Evolutionary conservation across 1,140 invertebrate species (phyloP), one percentile per base, ranked within the genome.

Genomic region (Pogonomyrmex barbatus): DNA sequence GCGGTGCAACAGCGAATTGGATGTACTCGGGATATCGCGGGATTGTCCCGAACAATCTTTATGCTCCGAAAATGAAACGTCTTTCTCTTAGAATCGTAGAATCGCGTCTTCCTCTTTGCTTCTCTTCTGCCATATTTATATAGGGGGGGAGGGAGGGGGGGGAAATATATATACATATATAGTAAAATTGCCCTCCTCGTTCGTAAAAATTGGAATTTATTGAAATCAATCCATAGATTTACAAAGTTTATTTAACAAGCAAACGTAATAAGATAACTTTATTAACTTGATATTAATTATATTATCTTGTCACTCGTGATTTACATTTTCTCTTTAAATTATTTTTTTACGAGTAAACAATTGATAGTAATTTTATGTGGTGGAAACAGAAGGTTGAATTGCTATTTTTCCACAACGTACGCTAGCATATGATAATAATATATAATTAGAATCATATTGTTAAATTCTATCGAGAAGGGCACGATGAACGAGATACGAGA

Each of bases 1-100:
- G 36, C 36, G 42, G n/a, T 83, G 14, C 42, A 39, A 62, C 47
- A 52, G 58, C 71, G 60, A 85, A 85, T 82, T 58, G 39, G 3
- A 73, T 39, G 60, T 83, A 47, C 24, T 85, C 30, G 50, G 52
- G 42, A 67, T 78, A 42, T 65, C 39, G 4, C 14, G 50, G n/a
- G n/a, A 42, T n/a, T 71, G 17, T 85, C 39, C 33, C 39, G 36
- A 45, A 30, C 47, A 45, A 77, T 50, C 77, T 36, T 85, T 54
- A 52, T 8, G 10, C 36, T 50, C 24, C 24, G 82, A 78, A 85
- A 85, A 85, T 83, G 54, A 82, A 73, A 82, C 79, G n/a, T 82
- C 68, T 83, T 75, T 83, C 42, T 30, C 3, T 83, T 81, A 75
- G 68, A 60, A 14, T 47, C 39, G 42, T 73, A 60, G 42, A 60